These are phyloP conservation scores for Hoplostethus atlanticus DNA, from an alignment of 2,797 vertebrate species.

Conservation along the genomic window DNA sequence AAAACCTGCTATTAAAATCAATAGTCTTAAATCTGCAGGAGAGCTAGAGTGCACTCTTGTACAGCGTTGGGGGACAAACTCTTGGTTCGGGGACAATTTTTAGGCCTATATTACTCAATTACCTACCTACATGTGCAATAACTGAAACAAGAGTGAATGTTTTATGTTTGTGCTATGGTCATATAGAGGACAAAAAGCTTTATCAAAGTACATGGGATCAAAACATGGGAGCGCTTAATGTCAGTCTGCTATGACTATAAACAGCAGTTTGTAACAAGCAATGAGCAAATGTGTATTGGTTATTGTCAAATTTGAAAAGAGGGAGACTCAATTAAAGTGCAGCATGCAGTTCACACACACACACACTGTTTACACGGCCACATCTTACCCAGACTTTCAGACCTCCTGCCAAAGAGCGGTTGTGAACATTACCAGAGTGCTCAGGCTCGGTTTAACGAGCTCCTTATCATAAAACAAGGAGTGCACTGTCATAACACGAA, in stretches of 20 bases:
- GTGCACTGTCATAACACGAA: constrained; percentile 4
- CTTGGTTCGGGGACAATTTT: background rate
- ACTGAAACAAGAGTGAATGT: background rate
- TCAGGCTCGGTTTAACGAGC: constrained; percentile 26
- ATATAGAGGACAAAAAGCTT: background rate
- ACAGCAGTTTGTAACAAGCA: background rate
- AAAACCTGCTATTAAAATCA: background rate
- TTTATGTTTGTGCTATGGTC: background rate
- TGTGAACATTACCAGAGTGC: constrained; percentile 26
- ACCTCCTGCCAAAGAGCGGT: constrained; percentile 31
- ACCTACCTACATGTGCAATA: background rate
- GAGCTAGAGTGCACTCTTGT: background rate
- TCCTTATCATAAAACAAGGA: constrained; percentile 29
- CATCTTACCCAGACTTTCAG: constrained; percentile 26
- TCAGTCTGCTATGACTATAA: background rate
- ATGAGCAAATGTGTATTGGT: too few relatives aligned
- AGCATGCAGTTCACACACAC: constrained; percentile 20
- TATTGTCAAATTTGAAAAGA: constrained; percentile 10
- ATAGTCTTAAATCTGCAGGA: background rate
- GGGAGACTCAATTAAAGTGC: constrained; percentile 3
- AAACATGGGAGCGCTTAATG: background rate
- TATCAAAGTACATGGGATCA: background rate
- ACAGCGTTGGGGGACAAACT: background rate
- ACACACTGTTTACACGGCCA: constrained; percentile 36
- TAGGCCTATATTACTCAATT: background rate